Conservation (phyloP, 2,797 vertebrate genomes). For the Notoglanidium macrostoma region DNA sequence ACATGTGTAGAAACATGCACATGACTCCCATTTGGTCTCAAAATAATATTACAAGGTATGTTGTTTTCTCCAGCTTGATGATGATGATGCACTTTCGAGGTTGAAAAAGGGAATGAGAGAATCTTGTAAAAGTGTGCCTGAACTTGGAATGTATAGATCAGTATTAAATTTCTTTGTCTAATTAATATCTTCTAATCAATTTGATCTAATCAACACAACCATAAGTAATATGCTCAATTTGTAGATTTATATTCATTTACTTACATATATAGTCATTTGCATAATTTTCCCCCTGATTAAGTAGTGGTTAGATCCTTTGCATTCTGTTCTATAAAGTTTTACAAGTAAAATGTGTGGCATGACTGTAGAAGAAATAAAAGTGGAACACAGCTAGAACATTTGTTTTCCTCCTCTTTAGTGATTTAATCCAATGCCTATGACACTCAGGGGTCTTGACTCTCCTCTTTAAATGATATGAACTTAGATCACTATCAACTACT, state of each 20-base stretch:
- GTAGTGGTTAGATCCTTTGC: background rate
- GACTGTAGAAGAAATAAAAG: background rate
- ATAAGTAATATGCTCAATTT: background rate
- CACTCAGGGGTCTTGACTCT: background rate
- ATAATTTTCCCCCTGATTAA: background rate
- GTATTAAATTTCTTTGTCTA: background rate
- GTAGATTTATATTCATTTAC: background rate
- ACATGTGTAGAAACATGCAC: constrained; percentile 27
- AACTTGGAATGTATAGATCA: background rate
- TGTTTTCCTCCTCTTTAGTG: background rate
- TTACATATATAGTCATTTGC: background rate
- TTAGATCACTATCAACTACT: background rate
- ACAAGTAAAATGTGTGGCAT: background rate
- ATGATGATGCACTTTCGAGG: background rate
- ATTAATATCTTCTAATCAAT: background rate
- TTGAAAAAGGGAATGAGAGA: background rate
- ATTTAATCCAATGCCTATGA: background rate
- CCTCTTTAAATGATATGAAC: background rate
- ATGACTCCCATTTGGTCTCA: constrained; percentile 9
- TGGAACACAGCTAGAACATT: background rate
- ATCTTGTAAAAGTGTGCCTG: background rate
- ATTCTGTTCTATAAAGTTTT: background rate
- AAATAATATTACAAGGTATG: constrained; percentile 10
- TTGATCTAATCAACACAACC: background rate
- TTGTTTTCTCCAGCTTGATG: background rate